These are phyloP conservation scores for Dromaius novaehollandiae DNA, from an alignment of 2,113 vertebrate species.

Conservation along the genomic window DNA sequence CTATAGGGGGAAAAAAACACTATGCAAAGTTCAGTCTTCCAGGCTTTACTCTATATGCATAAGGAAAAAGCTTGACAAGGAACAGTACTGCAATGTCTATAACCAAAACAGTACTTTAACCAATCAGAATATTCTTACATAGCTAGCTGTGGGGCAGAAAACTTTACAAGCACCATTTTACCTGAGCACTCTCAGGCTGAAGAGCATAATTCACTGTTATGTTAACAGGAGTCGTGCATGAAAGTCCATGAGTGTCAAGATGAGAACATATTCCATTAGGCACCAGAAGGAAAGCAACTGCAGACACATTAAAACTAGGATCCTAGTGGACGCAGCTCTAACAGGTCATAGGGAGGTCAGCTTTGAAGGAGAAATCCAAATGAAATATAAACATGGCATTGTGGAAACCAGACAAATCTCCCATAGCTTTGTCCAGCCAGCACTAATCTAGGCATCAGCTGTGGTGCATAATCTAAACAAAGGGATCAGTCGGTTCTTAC, in stretches of 20 bases:
- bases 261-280: slow-evolving; percentile 10
- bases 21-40: too few species aligned
- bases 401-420: slow-evolving; percentile 81
- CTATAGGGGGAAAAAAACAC: background rate
- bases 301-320: slow-evolving; percentile 56
- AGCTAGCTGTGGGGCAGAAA: background rate
- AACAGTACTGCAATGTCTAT: background rate
- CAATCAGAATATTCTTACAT: background rate
- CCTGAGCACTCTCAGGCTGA: background rate
- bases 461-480: slow-evolving; percentile 92
- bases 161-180: background rate
- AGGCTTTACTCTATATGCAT: too few species aligned
- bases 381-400: slow-evolving; percentile 81
- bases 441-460: slow-evolving; percentile 94
- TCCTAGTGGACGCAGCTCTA: slow-evolving; percentile 69
- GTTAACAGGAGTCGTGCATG: background rate
- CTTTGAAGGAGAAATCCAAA: slow-evolving; percentile 84
- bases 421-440: slow-evolving; percentile 86
- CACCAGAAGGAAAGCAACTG: slow-evolving; percentile 12
- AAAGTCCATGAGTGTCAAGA: background rate
- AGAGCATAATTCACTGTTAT: background rate
- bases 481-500: slow-evolving; percentile 84
- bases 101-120: background rate
- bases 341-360: slow-evolving; percentile 80
- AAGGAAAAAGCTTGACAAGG: background rate